Percentiles rank a stretch among this genome's conserved stretches.
These are phyloP conservation scores for Onychostruthus taczanowskii DNA, from an alignment of 2,113 vertebrate genomes.

Conservation along the genomic window DNA sequence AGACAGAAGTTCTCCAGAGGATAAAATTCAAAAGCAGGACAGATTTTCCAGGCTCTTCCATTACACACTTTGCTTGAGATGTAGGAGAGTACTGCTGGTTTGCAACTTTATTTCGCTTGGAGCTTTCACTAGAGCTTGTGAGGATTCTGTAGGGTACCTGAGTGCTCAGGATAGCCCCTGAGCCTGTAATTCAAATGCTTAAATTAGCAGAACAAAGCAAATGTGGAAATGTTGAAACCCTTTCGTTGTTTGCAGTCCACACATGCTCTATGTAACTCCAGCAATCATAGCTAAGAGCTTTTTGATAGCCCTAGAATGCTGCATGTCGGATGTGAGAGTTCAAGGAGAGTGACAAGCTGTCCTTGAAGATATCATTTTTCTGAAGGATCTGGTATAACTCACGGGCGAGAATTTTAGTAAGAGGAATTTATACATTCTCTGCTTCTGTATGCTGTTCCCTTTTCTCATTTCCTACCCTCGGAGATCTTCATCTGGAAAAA, in stretches of 20 bases:
- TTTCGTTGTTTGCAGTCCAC: background rate
- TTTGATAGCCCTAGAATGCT: background rate
- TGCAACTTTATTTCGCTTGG: background rate
- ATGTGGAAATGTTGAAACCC: background rate
- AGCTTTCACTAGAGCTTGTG: background rate
- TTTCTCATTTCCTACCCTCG: background rate
- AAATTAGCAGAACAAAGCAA: background rate
- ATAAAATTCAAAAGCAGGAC: background rate
- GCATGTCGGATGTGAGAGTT: background rate
- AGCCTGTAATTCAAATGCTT: background rate
- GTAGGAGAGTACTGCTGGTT: background rate
- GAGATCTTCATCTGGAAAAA: background rate
- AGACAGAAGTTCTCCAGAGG: background rate
- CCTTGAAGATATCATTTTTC: background rate
- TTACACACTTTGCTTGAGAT: background rate
- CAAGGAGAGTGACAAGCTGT: background rate
- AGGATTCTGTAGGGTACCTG: background rate
- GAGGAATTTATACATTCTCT: background rate
- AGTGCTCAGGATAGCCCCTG: background rate
- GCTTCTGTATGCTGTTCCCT: background rate
- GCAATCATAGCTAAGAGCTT: background rate
- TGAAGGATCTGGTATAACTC: background rate
- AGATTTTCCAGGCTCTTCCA: background rate
- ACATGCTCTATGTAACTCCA: background rate
- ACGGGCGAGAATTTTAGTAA: background rate